Percentiles rank a stretch among this genome's conserved stretches.
Conservation (phyloP, 2,113 vertebrate species). For the Lepus europaeus region DNA sequence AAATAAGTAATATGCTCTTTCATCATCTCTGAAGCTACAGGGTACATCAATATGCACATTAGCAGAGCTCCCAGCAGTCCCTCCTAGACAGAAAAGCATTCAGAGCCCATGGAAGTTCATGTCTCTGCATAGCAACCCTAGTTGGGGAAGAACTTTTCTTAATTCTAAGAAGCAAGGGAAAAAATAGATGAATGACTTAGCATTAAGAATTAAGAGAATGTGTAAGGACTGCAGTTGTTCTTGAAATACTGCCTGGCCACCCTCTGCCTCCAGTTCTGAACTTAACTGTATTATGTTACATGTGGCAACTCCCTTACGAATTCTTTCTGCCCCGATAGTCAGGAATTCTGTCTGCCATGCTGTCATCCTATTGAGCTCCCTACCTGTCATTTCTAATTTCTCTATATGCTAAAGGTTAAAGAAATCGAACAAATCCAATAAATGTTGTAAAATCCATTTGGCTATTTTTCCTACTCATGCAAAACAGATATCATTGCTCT, state of each 20-base stretch:
- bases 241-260: slow-evolving; percentile 34
- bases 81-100: slow-evolving; percentile 60
- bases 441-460: slow-evolving; percentile 37
- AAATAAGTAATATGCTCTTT: slow-evolving; percentile 80
- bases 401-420: slow-evolving; percentile 1
- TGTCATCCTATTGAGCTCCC: slow-evolving; percentile 29
- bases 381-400: slow-evolving; percentile 48
- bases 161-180: neutral
- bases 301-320: slow-evolving; percentile 30
- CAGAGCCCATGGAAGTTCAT: neutral
- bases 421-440: neutral
- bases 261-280: slow-evolving; percentile 57
- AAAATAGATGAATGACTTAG: neutral
- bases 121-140: slow-evolving; percentile 68
- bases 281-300: slow-evolving; percentile 46
- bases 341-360: slow-evolving; percentile 52
- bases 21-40: slow-evolving; percentile 72
- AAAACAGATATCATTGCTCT: neutral
- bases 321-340: slow-evolving; percentile 29
- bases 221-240: slow-evolving; percentile 53
- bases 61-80: slow-evolving; percentile 50
- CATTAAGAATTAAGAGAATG: slow-evolving; percentile 39
- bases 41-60: slow-evolving; percentile 70
- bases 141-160: slow-evolving; percentile 65
- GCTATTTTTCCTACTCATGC: neutral